These are phyloP conservation scores for Blastobasis lacticolella DNA, from an alignment of 2,888 invertebrate species.

Conservation along the genomic window DNA sequence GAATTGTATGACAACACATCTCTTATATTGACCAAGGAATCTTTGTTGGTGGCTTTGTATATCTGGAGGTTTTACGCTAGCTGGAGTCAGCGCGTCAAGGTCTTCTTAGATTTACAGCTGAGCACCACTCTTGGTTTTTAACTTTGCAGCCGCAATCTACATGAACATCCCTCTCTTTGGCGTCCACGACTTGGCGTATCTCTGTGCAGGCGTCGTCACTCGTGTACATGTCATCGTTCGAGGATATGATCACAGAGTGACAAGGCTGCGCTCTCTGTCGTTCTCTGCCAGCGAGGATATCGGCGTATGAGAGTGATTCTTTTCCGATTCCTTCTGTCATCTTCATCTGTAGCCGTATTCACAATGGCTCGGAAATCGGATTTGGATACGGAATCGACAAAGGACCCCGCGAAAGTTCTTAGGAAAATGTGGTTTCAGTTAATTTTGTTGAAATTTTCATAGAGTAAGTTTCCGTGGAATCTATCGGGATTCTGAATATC, in stretches of 20 bases:
- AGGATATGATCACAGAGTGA: slow-evolving; percentile 4
- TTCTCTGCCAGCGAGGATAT: no score
- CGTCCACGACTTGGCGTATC: slow-evolving; percentile 1
- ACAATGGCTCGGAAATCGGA: no score
- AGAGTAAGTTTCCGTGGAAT: no score
- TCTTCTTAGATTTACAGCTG: slow-evolving; percentile 2
- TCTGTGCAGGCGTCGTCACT: slow-evolving; percentile 1
- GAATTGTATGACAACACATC: neutral
- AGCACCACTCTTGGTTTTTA: slow-evolving; percentile 5
- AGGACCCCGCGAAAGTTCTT: no score
- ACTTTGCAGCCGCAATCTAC: slow-evolving; percentile 4
- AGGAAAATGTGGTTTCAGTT: no score
- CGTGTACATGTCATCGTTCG: neutral
- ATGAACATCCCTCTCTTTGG: neutral
- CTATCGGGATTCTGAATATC: no score
- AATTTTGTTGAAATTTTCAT: no score
- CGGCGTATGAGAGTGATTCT: no score
- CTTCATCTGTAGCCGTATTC: no score
- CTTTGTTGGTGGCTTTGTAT: neutral
- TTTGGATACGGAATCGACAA: no score
- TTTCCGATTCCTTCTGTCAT: no score
- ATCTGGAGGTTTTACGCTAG: neutral
- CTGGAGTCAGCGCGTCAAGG: neutral
- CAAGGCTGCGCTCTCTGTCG: no score
- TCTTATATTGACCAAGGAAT: neutral